These are phyloP conservation scores for Oreochromis tanganicae DNA, from an alignment of 2,113 vertebrate genomes.

Conservation along the genomic window DNA sequence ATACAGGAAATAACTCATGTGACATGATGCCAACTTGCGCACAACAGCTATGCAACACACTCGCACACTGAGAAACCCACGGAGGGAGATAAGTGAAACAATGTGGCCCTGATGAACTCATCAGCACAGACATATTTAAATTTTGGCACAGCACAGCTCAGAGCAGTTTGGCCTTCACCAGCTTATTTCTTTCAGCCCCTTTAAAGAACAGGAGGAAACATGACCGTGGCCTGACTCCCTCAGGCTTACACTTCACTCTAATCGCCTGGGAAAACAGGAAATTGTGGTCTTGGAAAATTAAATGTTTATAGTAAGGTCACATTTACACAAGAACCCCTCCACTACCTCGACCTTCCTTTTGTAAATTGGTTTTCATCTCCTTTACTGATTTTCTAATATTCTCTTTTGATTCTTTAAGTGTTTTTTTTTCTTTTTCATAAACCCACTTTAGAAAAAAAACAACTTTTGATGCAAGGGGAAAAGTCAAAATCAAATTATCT, in stretches of 20 bases:
- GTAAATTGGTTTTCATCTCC: constrained; percentile 25
- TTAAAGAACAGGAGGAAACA: constrained; percentile 76
- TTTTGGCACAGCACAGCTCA: constrained; percentile 51
- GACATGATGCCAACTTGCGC: not conserved
- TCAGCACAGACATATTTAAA: constrained; percentile 57
- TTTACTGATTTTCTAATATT: not conserved
- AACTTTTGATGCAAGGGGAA: not conserved
- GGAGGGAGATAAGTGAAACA: constrained; percentile 79
- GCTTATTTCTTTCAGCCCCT: not conserved
- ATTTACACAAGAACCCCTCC: constrained; percentile 25
- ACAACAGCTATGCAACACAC: not conserved
- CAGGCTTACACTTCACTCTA: constrained; percentile 73
- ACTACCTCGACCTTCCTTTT: constrained; percentile 2
- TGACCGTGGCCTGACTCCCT: constrained; percentile 84
- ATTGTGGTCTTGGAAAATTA: constrained; percentile 71
- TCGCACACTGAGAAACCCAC: constrained; percentile 30
- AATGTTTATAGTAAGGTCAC: constrained; percentile 63
- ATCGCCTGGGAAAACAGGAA: constrained; percentile 84
- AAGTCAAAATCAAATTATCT: not conserved
- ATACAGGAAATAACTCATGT: not conserved
- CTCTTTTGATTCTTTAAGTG: not conserved
- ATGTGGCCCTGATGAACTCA: constrained; percentile 73
- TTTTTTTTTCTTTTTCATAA: not conserved
- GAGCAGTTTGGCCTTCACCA: not conserved
- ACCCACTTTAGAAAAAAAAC: not conserved